Conservation (phyloP, 2,888 invertebrate species). For the Ormyrus nitidulus region DNA sequence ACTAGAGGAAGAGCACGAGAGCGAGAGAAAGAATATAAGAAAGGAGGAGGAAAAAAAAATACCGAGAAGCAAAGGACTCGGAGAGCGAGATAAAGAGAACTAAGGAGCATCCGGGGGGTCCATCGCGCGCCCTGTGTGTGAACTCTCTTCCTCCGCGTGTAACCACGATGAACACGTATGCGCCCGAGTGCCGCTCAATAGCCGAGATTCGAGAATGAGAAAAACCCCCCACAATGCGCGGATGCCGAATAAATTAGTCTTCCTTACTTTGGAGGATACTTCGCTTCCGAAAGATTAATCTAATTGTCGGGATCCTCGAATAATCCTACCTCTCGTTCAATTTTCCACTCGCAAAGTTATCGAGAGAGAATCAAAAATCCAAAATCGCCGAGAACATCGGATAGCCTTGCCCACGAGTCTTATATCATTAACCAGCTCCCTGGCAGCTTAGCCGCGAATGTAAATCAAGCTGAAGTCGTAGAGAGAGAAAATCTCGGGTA, state of each 20-base stretch:
- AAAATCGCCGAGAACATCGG: too few species aligned
- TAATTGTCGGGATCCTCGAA: too few species aligned
- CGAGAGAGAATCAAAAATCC: too few species aligned
- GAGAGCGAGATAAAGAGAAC: slow-evolving; percentile 48
- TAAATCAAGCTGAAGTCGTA: slow-evolving; percentile 49
- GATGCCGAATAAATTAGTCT: too few species aligned
- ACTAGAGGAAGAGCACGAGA: slow-evolving; percentile 57
- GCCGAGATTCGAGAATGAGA: slow-evolving; percentile 34
- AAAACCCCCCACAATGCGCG: too few species aligned
- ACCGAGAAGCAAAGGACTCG: slow-evolving; percentile 26
- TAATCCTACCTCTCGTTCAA: too few species aligned
- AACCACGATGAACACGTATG: slow-evolving; percentile 66
- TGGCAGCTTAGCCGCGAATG: slow-evolving; percentile 33
- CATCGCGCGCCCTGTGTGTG: slow-evolving; percentile 60
- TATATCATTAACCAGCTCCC: background rate
- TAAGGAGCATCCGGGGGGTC: slow-evolving; percentile 64
- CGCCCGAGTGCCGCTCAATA: slow-evolving; percentile 46
- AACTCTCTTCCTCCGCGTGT: slow-evolving; percentile 58
- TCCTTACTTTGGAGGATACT: too few species aligned
- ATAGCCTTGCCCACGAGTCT: background rate
- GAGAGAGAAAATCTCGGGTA: background rate
- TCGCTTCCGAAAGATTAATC: too few species aligned
- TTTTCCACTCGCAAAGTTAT: too few species aligned
- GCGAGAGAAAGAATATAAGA: slow-evolving; percentile 29
- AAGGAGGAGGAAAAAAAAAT: slow-evolving; percentile 55